These are phyloP conservation scores for Eurosta solidaginis DNA, from an alignment of 1,140 invertebrate genomes.

Conservation along the genomic window DNA sequence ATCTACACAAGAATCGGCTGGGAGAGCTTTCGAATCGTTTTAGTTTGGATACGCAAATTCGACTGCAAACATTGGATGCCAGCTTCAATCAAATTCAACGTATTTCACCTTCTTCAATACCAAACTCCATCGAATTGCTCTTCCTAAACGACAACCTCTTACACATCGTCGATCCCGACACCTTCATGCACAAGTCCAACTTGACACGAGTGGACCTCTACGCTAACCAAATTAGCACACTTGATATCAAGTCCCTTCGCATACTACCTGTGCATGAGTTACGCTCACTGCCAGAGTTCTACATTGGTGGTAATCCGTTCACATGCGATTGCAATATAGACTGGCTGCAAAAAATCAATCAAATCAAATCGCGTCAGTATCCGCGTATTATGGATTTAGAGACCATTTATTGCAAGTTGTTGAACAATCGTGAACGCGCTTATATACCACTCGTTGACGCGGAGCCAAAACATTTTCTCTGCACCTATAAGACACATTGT, in stretches of 20 bases:
- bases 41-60: slow-evolving; percentile 69
- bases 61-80: slow-evolving; percentile 77
- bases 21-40: slow-evolving; percentile 80
- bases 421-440: slow-evolving; percentile 80
- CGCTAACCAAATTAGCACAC: slow-evolving; percentile 80
- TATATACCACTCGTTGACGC: slow-evolving; percentile 83
- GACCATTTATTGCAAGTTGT: slow-evolving; percentile 85
- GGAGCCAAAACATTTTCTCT: slow-evolving; percentile 86
- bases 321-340: slow-evolving; percentile 87
- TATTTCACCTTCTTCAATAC: slow-evolving; percentile 72
- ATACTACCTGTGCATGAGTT: slow-evolving; percentile 73
- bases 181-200: slow-evolving; percentile 82
- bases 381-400: slow-evolving; percentile 89
- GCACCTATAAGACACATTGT: slow-evolving; percentile 90
- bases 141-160: slow-evolving; percentile 85
- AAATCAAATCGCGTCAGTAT: slow-evolving; percentile 75
- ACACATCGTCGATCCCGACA: slow-evolving; percentile 76
- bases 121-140: slow-evolving; percentile 76
- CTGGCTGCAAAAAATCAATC: slow-evolving; percentile 85
- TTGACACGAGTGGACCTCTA: slow-evolving; percentile 82
- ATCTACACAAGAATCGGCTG: slow-evolving; percentile 87
- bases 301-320: slow-evolving; percentile 85
- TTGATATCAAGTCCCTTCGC: slow-evolving; percentile 79
- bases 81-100: slow-evolving; percentile 81
- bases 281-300: slow-evolving; percentile 78